A percentile compares a stretch with the other conserved stretches of the same genome.
phyloP scores from a whole-genome alignment of 2,113 vertebrate species.

The Plecotus auritus region DNA sequence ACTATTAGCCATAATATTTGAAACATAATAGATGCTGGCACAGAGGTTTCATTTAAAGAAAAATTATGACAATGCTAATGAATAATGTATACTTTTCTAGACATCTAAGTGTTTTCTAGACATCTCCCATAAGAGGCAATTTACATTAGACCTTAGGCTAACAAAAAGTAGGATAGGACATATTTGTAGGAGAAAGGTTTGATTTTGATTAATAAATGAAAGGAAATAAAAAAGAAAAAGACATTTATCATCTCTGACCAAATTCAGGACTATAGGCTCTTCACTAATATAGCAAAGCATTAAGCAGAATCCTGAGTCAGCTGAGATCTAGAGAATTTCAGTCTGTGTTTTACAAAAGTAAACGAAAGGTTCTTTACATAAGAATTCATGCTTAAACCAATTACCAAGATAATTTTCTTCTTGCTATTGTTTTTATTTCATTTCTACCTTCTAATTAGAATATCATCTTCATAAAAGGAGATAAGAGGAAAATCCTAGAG shows the following conservation, averaged over 20 bases:
- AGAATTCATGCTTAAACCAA: not conserved
- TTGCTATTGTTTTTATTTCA: not conserved
- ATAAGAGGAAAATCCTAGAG: not conserved
- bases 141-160: not conserved
- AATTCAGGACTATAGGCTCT: not conserved
- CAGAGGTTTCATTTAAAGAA: not conserved
- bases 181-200: constrained; percentile 24
- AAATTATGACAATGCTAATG: not conserved
- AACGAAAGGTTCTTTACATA: not conserved
- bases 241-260: not conserved
- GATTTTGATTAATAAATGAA: not conserved
- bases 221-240: not conserved
- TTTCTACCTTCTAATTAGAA: not conserved
- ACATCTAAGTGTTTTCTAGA: not conserved
- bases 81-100: constrained; percentile 5
- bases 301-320: not conserved
- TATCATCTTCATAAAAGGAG: not conserved
- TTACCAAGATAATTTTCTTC: not conserved
- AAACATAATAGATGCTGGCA: not conserved
- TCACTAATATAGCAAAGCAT: not conserved
- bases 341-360: not conserved
- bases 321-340: not conserved
- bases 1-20: not conserved
- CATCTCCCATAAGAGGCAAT: not conserved
- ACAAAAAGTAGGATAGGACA: not conserved